A percentile compares a stretch with the other conserved stretches of the same genome.
These are phyloP conservation scores for Characodon lateralis DNA, from an alignment of 2,797 vertebrate genomes.

Conservation along the genomic window DNA sequence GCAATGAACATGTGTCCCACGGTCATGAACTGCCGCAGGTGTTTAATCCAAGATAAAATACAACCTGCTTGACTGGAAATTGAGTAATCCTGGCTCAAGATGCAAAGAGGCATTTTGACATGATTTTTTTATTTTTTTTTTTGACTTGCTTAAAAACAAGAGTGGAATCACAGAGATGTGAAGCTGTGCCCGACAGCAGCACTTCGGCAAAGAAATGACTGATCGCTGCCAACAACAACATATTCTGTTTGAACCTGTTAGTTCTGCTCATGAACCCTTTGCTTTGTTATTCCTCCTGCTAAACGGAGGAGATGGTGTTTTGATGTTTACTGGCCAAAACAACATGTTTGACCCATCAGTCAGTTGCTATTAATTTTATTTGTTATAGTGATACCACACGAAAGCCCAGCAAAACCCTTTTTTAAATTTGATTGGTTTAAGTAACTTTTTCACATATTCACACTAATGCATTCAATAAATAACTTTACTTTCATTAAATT, in stretches of 20 bases:
- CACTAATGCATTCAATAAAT: no score
- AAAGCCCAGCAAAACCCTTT: slow-evolving; percentile 7
- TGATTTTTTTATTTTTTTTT: neutral
- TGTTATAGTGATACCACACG: slow-evolving; percentile 30
- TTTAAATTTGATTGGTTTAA: neutral
- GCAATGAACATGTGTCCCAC: slow-evolving; percentile 32
- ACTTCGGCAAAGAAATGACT: neutral
- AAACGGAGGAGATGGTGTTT: slow-evolving; percentile 24
- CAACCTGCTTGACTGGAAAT: slow-evolving; percentile 27
- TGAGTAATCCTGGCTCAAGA: slow-evolving; percentile 16
- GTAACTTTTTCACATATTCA: neutral
- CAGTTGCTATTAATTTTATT: slow-evolving; percentile 46
- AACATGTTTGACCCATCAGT: slow-evolving; percentile 34
- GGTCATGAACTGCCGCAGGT: slow-evolving; percentile 12
- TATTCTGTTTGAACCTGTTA: slow-evolving; percentile 17
- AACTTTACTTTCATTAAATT: no score
- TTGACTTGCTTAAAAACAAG: no score
- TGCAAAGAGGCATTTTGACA: slow-evolving; percentile 4
- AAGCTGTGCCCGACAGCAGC: neutral
- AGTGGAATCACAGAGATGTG: neutral
- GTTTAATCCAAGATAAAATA: slow-evolving; percentile 36
- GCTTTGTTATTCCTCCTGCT: slow-evolving; percentile 22
- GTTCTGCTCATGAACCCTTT: slow-evolving; percentile 14
- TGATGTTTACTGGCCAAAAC: slow-evolving; percentile 19
- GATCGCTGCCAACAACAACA: slow-evolving; percentile 33